Percentiles rank a stretch among this genome's conserved stretches.
phyloP scores from a whole-genome alignment of 2,113 vertebrate species.

The Damaliscus lunatus region DNA sequence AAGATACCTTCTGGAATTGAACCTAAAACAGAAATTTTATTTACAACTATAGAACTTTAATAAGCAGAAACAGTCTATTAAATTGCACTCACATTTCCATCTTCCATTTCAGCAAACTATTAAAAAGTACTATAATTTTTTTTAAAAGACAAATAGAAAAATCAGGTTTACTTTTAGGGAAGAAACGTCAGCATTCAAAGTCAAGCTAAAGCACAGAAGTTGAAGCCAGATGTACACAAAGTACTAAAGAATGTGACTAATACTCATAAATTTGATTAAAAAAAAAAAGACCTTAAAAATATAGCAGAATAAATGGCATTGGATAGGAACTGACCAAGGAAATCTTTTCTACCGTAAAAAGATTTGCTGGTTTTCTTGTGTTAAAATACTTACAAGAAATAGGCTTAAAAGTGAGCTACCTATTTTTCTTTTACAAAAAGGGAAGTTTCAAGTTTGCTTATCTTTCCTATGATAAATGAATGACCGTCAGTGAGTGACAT shows the following conservation, averaged over 20 bases:
- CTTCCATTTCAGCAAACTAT: not conserved
- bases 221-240: not conserved
- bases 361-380: not conserved
- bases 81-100: not conserved
- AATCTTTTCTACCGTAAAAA: not conserved
- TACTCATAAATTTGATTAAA: not conserved
- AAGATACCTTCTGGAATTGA: constrained; percentile 93
- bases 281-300: not conserved
- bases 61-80: constrained; percentile 26
- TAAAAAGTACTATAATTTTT: not conserved
- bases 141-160: not conserved
- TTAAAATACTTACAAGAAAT: not conserved
- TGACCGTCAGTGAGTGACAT: not conserved
- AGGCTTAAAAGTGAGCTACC: not conserved
- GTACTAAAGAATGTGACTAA: not conserved
- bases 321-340: not conserved
- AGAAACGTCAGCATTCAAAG: not conserved
- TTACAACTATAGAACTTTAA: constrained; percentile 37
- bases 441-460: not conserved
- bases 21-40: constrained; percentile 79
- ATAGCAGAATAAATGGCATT: not conserved
- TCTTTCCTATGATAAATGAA: not conserved
- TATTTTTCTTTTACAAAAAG: not conserved
- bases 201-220: not conserved
- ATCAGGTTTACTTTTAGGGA: constrained; percentile 7